Conservation (phyloP, 2,888 invertebrate genomes). For the Metacarcinus magister region DNA sequence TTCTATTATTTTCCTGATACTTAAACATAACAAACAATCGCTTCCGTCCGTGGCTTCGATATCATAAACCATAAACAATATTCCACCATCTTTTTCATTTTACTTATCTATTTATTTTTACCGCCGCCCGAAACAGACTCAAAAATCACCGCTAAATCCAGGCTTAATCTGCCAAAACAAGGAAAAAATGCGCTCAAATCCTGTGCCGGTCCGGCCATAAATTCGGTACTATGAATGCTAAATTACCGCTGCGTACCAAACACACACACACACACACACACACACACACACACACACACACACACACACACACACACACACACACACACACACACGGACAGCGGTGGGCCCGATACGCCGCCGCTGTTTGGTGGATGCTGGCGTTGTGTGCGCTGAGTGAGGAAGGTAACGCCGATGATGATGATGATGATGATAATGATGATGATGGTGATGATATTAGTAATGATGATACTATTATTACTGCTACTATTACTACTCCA, state of each 20-base stretch:
- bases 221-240: conserved; percentile 31
- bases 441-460: no score
- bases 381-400: no score
- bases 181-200: neutral
- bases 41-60: neutral
- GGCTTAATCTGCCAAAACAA: neutral
- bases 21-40: neutral
- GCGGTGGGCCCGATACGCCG: neutral
- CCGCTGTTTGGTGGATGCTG: neutral
- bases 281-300: neutral
- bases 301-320: neutral
- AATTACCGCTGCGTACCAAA: neutral
- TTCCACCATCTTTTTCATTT: neutral
- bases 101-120: neutral
- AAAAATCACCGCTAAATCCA: neutral
- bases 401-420: no score
- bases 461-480: no score
- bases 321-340: no score
- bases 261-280: no score
- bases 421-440: no score
- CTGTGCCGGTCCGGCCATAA: neutral
- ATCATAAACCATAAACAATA: neutral
- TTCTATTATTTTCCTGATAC: neutral
- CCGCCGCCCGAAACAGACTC: neutral
- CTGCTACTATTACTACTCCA: no score